These are phyloP conservation scores for Characodon lateralis DNA, from an alignment of 2,797 vertebrate species.

Conservation along the genomic window DNA sequence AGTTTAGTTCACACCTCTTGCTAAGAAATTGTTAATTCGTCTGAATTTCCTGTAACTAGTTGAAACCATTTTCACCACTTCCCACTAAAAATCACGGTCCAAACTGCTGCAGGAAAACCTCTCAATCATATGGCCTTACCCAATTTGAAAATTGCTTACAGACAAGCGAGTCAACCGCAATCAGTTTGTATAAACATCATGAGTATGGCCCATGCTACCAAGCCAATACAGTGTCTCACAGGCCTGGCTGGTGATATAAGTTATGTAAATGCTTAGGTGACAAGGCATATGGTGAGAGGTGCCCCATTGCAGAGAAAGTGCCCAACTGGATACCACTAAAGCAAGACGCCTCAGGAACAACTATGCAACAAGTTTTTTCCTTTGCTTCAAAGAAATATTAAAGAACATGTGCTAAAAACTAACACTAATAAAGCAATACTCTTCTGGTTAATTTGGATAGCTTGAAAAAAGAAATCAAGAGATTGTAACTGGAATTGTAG, in stretches of 20 bases:
- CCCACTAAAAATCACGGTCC: slow-evolving; percentile 17
- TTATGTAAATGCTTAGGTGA: slow-evolving; percentile 63
- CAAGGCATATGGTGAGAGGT: slow-evolving; percentile 58
- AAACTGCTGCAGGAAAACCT: slow-evolving; percentile 40
- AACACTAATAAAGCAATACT: not conserved
- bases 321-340: slow-evolving; percentile 36
- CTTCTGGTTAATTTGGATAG: not conserved
- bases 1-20: slow-evolving; percentile 49
- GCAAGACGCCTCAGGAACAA: slow-evolving; percentile 26
- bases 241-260: slow-evolving; percentile 58
- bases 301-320: slow-evolving; percentile 32
- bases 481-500: not conserved
- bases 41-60: slow-evolving; percentile 30
- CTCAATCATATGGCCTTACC: slow-evolving; percentile 38
- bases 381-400: slow-evolving; percentile 16
- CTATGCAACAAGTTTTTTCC: slow-evolving; percentile 23
- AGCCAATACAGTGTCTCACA: slow-evolving; percentile 62
- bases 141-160: slow-evolving; percentile 64
- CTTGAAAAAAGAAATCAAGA: not conserved
- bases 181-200: slow-evolving; percentile 70
- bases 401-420: slow-evolving; percentile 6
- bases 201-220: slow-evolving; percentile 57
- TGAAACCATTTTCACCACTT: slow-evolving; percentile 25
- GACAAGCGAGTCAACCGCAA: slow-evolving; percentile 64
- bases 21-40: slow-evolving; percentile 37